Conservation (phyloP, 2,797 vertebrate species). For the Parambassis ranga region DNA sequence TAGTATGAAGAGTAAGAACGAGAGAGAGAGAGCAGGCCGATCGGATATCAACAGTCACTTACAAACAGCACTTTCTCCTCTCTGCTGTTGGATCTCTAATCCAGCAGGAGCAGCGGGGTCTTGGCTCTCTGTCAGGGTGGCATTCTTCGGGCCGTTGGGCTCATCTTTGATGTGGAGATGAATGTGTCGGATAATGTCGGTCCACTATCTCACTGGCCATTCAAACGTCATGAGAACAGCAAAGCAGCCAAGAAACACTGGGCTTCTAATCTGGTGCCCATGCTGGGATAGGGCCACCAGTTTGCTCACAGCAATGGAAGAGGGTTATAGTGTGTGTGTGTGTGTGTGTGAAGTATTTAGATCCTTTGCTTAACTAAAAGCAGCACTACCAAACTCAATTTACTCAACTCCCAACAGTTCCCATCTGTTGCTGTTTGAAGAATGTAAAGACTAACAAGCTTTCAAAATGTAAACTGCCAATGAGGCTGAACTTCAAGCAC, state of each 20-base stretch:
- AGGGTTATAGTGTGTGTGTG: slow-evolving; percentile 1
- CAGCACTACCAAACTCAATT: background rate
- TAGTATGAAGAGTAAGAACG: background rate
- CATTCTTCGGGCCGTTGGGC: slow-evolving; percentile 35
- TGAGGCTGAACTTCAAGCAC: too few species aligned
- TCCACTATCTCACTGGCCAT: slow-evolving; percentile 48
- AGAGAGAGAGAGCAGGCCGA: slow-evolving; percentile 8
- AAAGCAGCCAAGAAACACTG: slow-evolving; percentile 36
- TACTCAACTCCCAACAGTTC: too few species aligned
- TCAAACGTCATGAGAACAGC: slow-evolving; percentile 58
- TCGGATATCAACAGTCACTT: slow-evolving; percentile 28
- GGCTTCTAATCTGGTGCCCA: slow-evolving; percentile 67
- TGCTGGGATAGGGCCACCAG: slow-evolving; percentile 59
- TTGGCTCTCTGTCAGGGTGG: slow-evolving; percentile 51
- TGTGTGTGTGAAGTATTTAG: background rate
- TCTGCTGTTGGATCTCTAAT: slow-evolving; percentile 27
- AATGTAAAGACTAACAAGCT: too few species aligned
- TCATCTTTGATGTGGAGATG: slow-evolving; percentile 69
- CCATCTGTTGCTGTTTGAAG: too few species aligned
- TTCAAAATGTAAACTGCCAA: too few species aligned
- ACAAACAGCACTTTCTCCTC: slow-evolving; percentile 6
- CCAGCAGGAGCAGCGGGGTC: slow-evolving; percentile 25
- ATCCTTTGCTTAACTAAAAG: background rate
- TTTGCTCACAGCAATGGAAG: slow-evolving; percentile 18
- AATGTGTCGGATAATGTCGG: slow-evolving; percentile 52